Evolutionary conservation across 2,797 vertebrate species (phyloP).

Genomic region (Poecilia velifera): DNA sequence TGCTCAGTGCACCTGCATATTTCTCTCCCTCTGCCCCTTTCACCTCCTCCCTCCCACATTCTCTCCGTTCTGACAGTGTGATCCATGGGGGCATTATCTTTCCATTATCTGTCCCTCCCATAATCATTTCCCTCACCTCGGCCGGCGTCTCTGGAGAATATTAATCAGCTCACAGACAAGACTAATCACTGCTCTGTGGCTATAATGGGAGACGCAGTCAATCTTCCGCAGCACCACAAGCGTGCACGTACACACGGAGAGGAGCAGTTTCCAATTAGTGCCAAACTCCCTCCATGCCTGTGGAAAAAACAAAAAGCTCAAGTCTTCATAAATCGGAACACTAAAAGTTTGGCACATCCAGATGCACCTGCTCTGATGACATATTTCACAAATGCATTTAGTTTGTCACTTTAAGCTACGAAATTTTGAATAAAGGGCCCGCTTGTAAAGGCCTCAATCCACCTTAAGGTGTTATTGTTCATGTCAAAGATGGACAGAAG

Average conservation of each 20-base stretch:
- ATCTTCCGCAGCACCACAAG: slow-evolving; percentile 50
- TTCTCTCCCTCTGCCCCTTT: slow-evolving; percentile 7
- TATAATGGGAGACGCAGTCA: slow-evolving; percentile 78
- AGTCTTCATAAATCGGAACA: slow-evolving; percentile 31
- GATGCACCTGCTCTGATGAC: slow-evolving; percentile 25
- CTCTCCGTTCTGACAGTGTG: slow-evolving; percentile 67
- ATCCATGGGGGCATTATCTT: slow-evolving; percentile 78
- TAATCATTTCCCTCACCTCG: slow-evolving; percentile 74
- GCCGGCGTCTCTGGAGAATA: slow-evolving; percentile 65
- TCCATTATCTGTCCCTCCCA: slow-evolving; percentile 76
- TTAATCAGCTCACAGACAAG: slow-evolving; percentile 78
- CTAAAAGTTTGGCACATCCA: slow-evolving; percentile 25
- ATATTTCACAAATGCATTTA: background rate
- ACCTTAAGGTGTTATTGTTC: background rate
- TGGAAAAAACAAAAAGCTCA: background rate
- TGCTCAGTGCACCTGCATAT: slow-evolving; percentile 36
- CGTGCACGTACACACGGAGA: slow-evolving; percentile 1
- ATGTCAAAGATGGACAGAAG: slow-evolving; percentile 8
- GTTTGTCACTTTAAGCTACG: slow-evolving; percentile 20
- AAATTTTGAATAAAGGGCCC: slow-evolving; percentile 15
- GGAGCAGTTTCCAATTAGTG: slow-evolving; percentile 44
- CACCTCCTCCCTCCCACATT: slow-evolving; percentile 8
- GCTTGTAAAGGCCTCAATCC: slow-evolving; percentile 4
- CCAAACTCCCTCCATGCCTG: slow-evolving; percentile 19
- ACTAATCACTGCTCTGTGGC: slow-evolving; percentile 76